phyloP scores from a whole-genome alignment of 1,140 invertebrate genomes.

The Dicyema japonicum region DNA sequence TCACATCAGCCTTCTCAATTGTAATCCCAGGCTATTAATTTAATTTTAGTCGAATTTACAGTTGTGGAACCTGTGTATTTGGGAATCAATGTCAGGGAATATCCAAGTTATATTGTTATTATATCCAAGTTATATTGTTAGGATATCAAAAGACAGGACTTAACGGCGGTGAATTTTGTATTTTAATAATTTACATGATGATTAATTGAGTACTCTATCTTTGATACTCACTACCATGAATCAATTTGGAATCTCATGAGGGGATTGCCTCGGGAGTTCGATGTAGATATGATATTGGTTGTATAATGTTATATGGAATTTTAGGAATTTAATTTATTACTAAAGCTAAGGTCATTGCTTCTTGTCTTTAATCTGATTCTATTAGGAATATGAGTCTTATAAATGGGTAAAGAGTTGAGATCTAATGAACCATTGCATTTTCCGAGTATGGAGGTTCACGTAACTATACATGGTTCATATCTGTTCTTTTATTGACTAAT shows the following conservation, averaged over 20 bases:
- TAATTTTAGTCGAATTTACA: conserved; percentile 22
- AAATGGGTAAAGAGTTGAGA: conserved; percentile 12
- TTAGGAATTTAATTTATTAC: conserved; percentile 59
- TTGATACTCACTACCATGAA: conserved; percentile 67
- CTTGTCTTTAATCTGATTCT: conserved; percentile 75
- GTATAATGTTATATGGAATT: conserved; percentile 8
- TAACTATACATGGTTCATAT: conserved; percentile 49
- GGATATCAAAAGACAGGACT: conserved; percentile 53
- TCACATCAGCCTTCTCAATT: conserved; percentile 74
- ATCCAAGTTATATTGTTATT: too few species aligned
- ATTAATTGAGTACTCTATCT: conserved; percentile 79
- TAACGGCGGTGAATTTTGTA: conserved; percentile 85
- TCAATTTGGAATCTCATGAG: conserved; percentile 43
- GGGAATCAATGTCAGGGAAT: conserved; percentile 83
- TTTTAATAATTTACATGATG: conserved; percentile 94
- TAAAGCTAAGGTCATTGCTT: conserved; percentile 69
- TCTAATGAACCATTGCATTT: conserved; percentile 53
- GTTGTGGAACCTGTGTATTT: conserved; percentile 84
- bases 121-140: conserved; percentile 67
- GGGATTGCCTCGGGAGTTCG: conserved; percentile 26
- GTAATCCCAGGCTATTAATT: conserved; percentile 88
- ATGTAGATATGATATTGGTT: conserved; percentile 18
- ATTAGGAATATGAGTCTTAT: conserved; percentile 66
- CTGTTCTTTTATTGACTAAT: conserved; percentile 5
- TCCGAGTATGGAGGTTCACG: conserved; percentile 84